Base-by-base conservation (phyloP, 2,888 invertebrate genomes). In the Masnerella sp. region DNA sequence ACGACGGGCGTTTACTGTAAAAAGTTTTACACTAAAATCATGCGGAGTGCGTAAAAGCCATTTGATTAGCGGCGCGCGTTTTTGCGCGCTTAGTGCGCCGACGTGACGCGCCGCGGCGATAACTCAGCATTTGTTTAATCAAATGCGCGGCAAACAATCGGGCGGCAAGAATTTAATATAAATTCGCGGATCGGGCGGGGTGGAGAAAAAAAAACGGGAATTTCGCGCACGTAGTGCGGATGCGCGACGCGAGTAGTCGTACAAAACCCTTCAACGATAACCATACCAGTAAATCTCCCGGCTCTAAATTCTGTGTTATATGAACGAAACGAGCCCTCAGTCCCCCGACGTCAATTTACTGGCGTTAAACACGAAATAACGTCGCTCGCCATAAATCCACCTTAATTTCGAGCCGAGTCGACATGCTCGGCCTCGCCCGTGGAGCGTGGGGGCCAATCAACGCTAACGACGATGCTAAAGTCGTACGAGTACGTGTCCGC, bases 291-390 rank as follows among this genome's bases (percentile, higher is more conserved):
- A 77, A 77, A 77, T 76, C 77, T 77, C 75, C 71, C 56, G 47
- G 74, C 72, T 73, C 76, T 74, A 76, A 76, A 77, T 73, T 73
- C 70, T 59, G 65, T 58, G 49, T 58, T 65, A 70, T 49, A 67
- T 69, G 69, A 74, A 74, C 74, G 70, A 74, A 71, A 65, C 67
- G 62, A 67, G 67, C 69, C 56, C 74, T 72, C 71, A 62, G 70
- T 68, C 76, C 69, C 73, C 75, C 72, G 77, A 64, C 76, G 79
- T 77, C 80, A 81, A 81, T 82, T 82, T 77, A 80, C 76, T 78
- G 76, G 76, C 79, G 78, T 80, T 82, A 79, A 82, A 78, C 79
- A 78, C 78, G 78, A 81, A 80, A 80, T 80, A 81, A 81, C 78
- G 79, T 81, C 78, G 75, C 75, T 56, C 75, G 77, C 79, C 77